Conservation (phyloP, 2,888 invertebrate genomes). For the Melanostoma mellinum region DNA sequence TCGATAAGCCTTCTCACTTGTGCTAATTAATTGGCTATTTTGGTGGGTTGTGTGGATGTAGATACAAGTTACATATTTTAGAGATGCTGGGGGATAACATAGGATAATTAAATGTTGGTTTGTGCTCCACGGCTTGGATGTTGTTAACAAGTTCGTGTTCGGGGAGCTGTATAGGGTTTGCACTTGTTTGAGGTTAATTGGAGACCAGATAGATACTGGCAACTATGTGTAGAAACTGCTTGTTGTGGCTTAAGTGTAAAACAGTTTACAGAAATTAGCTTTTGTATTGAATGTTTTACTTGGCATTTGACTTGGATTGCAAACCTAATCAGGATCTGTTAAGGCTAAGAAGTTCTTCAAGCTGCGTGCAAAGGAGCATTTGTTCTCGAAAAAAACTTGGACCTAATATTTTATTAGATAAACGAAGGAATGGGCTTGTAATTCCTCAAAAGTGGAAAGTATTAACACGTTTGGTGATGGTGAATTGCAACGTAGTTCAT, state of each 20-base stretch:
- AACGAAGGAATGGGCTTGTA: too few species aligned
- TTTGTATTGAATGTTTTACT: too few species aligned
- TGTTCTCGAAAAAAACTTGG: too few species aligned
- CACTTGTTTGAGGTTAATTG: conserved; percentile 4
- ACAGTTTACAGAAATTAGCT: too few species aligned
- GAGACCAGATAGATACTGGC: background rate
- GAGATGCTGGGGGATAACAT: background rate
- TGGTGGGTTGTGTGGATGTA: conserved; percentile 9
- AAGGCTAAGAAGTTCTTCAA: too few species aligned
- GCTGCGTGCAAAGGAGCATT: too few species aligned
- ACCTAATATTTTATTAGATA: too few species aligned
- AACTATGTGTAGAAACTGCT: background rate
- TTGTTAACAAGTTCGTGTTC: conserved; percentile 23
- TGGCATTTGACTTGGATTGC: too few species aligned
- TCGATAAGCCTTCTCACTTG: conserved; percentile 11
- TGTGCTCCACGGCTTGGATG: background rate
- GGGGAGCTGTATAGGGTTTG: conserved; percentile 10
- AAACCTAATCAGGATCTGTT: too few species aligned
- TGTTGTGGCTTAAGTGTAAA: conserved; percentile 1
- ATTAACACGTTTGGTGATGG: too few species aligned
- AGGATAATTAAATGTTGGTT: conserved; percentile 56
- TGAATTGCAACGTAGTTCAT: too few species aligned
- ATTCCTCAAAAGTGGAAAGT: too few species aligned
- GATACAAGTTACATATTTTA: conserved; percentile 32
- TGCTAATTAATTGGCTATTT: conserved; percentile 43